Evolutionary conservation across 2,797 vertebrate genomes (phyloP), one percentile per base, ranked within the genome.

Genomic region (Taenioides sp.): DNA sequence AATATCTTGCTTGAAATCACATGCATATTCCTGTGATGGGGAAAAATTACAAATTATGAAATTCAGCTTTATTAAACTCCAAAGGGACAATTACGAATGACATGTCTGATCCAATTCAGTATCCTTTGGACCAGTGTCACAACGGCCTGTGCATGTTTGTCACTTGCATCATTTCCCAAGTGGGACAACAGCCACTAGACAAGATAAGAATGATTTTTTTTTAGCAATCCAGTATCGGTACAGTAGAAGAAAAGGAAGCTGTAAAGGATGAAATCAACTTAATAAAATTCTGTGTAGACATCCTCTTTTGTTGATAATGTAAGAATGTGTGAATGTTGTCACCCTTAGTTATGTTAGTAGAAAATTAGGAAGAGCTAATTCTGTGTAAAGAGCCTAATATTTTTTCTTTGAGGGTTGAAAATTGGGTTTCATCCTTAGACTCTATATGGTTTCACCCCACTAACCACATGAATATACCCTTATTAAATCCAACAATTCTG

Each of bases 251-350:
- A 73, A 63, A 73, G 57, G 7, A 34, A 34, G 31, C 31, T 34
- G 31, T 34, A 31, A 31, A n/a, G n/a, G n/a, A n/a, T n/a, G 67
- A 58, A 74, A 63, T 61, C 70, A 68, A 73, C 70, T 64, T 65
- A 55, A 49, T 60, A 74, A 50, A 67, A 73, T 65, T 25, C 34
- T 71, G 65, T 68, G 59, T 55, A 54, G 57, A 62, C 69, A 74
- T 80, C 75, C 71, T 79, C 73, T 78, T 78, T 75, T 55, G 10
- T n/a, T n/a, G 28, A 10, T 4, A 68, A 80, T 85, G 76, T 37
- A 10, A 81, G 73, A 43, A 3, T 10, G 0, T 67, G 68, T 70
- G 65, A 25, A 23, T 18, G 55, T 28, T 58, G 43, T 59, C 65
- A 49, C 16, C 63, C 31, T 59, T 73, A 23, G 31, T 82, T 61